Base-by-base conservation (phyloP, 2,888 invertebrate species). In the Dichetophora obliterata region DNA sequence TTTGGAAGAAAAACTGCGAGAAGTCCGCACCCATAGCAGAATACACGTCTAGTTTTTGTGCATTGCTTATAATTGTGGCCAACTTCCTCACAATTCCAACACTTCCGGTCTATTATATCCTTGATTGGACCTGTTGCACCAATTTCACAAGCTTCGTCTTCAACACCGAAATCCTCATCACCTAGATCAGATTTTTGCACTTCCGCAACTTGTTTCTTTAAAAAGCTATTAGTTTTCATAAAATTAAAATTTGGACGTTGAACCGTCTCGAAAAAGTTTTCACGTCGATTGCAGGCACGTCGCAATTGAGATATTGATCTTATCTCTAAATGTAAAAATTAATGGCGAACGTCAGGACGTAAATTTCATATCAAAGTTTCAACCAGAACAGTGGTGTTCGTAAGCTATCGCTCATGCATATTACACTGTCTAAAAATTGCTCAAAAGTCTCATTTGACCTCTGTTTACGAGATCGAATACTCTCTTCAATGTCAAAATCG, bases 11-110 rank as follows among this genome's bases (percentile, higher is more conserved):
- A 50, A 8, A 52, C 14, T 24, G 14, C 50, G 3, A 50, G 22
- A 3, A 50, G 19, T 2, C 69, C 69, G 27, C 69, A 69, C 3
- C 69, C 69, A 24, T 69, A 69, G 27, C 69, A 52, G 14, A 69
- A 69, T 14, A 69, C 50, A 11, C 52, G 8, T 9, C 69, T 6
- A 5, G 19, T 5, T 27, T 16, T 11, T 3, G 6, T 50, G 16
- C 52, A 69, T 3, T 52, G 48, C 5, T 69, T 43, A 14, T 69
- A 69, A 6, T 50, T 43, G 50, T 69, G 52, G 5, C 50, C 69
- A 11, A 22, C 16, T 3, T 48, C 16, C 5, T 50, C 24, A 27
- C 69, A 69, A 5, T 69, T 69, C 69, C 69, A 69, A 43, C 69
- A 69, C n/a, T 57, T 0, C 0, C 2, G n/a, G 24, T 57, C 9